Percentiles rank a stretch among this genome's conserved stretches.
These are phyloP conservation scores for Pempheris klunzingeri DNA, from an alignment of 2,797 vertebrate species.

Conservation along the genomic window DNA sequence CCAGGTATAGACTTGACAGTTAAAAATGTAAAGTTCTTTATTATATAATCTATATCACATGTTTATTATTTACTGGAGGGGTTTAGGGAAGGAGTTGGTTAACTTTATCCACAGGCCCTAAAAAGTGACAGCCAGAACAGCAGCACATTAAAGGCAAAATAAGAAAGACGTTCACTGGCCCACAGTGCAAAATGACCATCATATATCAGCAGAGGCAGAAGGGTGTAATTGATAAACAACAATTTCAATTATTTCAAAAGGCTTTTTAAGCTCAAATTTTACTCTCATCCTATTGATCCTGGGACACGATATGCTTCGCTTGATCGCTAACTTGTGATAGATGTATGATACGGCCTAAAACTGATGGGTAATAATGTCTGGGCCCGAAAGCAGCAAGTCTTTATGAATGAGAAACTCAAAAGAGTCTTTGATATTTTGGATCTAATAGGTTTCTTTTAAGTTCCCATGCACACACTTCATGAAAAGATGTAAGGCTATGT, in stretches of 20 bases:
- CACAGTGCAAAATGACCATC: conserved; percentile 6
- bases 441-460: conserved; percentile 12
- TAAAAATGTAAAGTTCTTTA: neutral
- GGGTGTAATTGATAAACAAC: conserved; percentile 44
- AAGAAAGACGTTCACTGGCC: conserved; percentile 15
- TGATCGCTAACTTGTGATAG: conserved; percentile 19
- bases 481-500: conserved; percentile 16
- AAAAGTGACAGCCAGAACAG: conserved; percentile 7
- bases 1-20: neutral
- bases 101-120: conserved; percentile 9
- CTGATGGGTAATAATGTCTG: neutral
- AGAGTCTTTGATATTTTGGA: conserved; percentile 44
- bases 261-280: conserved; percentile 45
- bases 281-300: conserved; percentile 34
- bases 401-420: conserved; percentile 25
- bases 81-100: neutral
- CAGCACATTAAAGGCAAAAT: conserved; percentile 7
- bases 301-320: conserved; percentile 19
- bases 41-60: neutral
- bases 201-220: neutral
- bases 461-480: conserved; percentile 4
- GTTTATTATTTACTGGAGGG: neutral
- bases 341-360: conserved; percentile 29
- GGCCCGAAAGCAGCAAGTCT: conserved; percentile 12
- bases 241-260: conserved; percentile 37